Percentiles rank a stretch among this genome's conserved stretches.
Conservation (phyloP, 1,140 invertebrate species). For the Zelostemma sp. region DNA sequence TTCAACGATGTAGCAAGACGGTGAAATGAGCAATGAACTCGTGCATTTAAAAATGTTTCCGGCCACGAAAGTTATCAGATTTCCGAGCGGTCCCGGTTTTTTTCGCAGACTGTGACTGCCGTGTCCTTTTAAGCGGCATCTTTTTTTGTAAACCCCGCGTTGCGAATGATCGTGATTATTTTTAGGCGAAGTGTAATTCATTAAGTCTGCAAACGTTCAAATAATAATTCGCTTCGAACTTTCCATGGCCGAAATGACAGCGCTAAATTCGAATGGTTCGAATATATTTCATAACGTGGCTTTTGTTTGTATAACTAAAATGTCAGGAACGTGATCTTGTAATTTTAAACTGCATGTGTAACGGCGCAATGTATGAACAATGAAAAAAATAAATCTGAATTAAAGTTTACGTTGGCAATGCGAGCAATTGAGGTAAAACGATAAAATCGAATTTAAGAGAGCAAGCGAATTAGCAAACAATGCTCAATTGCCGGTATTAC, state of each 20-base stretch:
- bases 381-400: background rate
- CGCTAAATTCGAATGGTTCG: background rate
- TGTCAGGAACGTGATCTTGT: background rate
- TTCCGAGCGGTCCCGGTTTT: conserved; percentile 53
- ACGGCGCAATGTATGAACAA: background rate
- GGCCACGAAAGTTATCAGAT: conserved; percentile 51
- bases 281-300: background rate
- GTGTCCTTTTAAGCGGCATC: conserved; percentile 39
- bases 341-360: background rate
- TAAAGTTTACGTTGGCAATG: background rate
- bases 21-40: conserved; percentile 48
- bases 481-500: conserved; percentile 22
- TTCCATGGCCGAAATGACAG: background rate
- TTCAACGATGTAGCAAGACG: conserved; percentile 51
- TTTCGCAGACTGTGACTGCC: conserved; percentile 38
- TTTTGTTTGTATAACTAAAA: background rate
- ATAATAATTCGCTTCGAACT: too few relatives aligned
- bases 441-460: conserved; percentile 2
- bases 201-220: conserved; percentile 29
- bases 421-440: background rate
- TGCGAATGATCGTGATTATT: conserved; percentile 36
- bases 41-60: conserved; percentile 50
- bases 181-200: conserved; percentile 47
- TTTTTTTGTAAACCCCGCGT: conserved; percentile 50
- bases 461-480: background rate